Conservation (phyloP, 2,888 invertebrate genomes). For the Drosophila flavopinicola region DNA sequence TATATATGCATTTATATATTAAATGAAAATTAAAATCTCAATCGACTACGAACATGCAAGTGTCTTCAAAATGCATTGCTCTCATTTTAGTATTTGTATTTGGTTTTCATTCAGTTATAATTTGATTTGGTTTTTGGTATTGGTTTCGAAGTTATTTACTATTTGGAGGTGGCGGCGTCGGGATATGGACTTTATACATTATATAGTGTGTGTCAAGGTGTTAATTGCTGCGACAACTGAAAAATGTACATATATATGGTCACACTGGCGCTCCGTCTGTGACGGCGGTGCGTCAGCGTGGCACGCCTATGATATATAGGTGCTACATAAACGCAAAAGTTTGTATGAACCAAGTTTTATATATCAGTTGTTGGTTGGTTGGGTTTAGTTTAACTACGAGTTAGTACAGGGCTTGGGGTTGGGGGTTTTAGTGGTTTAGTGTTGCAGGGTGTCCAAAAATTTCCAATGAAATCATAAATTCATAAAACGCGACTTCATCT, state of each 20-base stretch:
- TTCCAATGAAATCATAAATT: conserved; percentile 28
- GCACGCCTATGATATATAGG: conserved; percentile 70
- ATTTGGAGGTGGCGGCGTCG: conserved; percentile 78
- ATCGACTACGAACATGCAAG: conserved; percentile 54
- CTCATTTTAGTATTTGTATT: conserved; percentile 18
- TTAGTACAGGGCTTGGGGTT: conserved; percentile 15
- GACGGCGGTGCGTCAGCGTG: conserved; percentile 52
- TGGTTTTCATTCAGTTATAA: conserved; percentile 7
- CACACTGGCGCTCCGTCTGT: conserved; percentile 49
- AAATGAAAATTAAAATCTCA: conserved; percentile 39
- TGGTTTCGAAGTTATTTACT: conserved; percentile 40
- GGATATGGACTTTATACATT: conserved; percentile 69
- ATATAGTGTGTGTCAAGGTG: conserved; percentile 28
- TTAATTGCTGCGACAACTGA: conserved; percentile 54
- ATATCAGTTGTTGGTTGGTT: conserved; percentile 10
- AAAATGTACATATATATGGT: conserved; percentile 28
- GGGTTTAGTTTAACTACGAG: conserved; percentile 20
- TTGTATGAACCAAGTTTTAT: conserved; percentile 82
- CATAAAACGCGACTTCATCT: conserved; percentile 38
- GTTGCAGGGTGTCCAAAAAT: conserved; percentile 32
- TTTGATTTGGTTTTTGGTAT: conserved; percentile 24
- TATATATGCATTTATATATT: background rate
- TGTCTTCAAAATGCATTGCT: conserved; percentile 38
- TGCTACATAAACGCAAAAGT: conserved; percentile 83
- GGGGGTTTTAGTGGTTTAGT: conserved; percentile 25